These are phyloP conservation scores for Catostylus mosaicus DNA, from an alignment of 30 jellyfish, hydroid and myxozoan genomes.

Conservation along the genomic window DNA sequence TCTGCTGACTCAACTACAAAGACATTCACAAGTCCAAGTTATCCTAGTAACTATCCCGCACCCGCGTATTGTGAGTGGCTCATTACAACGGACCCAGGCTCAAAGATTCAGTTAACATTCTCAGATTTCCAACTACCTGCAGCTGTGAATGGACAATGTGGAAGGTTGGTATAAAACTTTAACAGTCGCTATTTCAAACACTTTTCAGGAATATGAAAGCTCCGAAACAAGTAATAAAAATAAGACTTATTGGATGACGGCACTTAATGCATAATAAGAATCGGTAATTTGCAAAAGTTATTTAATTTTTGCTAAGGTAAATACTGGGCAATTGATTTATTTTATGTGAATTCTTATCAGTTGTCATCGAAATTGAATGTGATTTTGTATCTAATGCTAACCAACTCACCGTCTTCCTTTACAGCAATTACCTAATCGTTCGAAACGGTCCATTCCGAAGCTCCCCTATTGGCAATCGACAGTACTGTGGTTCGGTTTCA, in stretches of 20 bases:
- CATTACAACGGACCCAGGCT: slow-evolving; percentile 47
- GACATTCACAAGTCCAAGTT: slow-evolving; percentile 66
- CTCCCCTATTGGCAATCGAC: slow-evolving; percentile 42
- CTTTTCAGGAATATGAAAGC: too few relatives aligned
- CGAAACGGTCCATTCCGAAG: slow-evolving; percentile 56
- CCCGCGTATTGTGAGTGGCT: slow-evolving; percentile 77
- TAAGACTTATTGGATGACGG: too few relatives aligned
- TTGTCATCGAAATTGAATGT: too few relatives aligned
- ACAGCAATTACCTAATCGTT: slow-evolving; percentile 22
- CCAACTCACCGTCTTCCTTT: too few relatives aligned
- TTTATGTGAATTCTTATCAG: too few relatives aligned
- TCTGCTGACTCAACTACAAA: slow-evolving; percentile 46
- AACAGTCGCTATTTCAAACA: too few relatives aligned
- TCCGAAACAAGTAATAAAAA: too few relatives aligned
- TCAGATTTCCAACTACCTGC: slow-evolving; percentile 70
- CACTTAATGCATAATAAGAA: too few relatives aligned
- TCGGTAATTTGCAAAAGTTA: too few relatives aligned
- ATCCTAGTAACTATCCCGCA: slow-evolving; percentile 74
- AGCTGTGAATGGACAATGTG: slow-evolving; percentile 44
- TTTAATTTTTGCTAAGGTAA: too few relatives aligned
- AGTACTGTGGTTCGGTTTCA: slow-evolving; percentile 55
- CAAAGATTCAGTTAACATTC: slow-evolving; percentile 33
- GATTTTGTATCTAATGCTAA: too few relatives aligned
- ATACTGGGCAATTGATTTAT: too few relatives aligned
- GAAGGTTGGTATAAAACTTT: slow-evolving; percentile 18